A percentile compares a stretch with the other conserved stretches of the same genome.
phyloP scores from a whole-genome alignment of 2,113 vertebrate species.

The Plectropomus leopardus region DNA sequence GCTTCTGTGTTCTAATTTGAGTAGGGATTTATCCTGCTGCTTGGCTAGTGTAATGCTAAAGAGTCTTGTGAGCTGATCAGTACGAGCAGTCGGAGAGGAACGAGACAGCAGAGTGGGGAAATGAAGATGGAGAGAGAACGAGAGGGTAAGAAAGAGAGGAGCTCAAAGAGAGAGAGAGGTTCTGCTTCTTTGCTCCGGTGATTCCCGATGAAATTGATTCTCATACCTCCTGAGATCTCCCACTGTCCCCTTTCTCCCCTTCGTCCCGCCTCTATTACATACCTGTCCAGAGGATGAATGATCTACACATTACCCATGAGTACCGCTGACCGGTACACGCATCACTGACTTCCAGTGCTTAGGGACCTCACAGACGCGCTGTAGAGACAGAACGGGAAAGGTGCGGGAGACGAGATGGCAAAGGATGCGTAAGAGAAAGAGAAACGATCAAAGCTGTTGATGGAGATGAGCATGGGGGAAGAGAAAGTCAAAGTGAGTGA shows the following conservation, averaged over 20 bases:
- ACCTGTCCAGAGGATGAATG: constrained; percentile 79
- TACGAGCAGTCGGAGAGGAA: constrained; percentile 37
- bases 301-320: constrained; percentile 79
- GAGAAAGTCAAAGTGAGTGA: constrained; percentile 17
- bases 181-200: constrained; percentile 68
- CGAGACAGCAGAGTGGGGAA: constrained; percentile 41
- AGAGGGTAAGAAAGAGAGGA: constrained; percentile 11
- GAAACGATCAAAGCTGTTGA: constrained; percentile 36
- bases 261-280: constrained; percentile 71
- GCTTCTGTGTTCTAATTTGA: constrained; percentile 74
- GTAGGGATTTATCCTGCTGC: constrained; percentile 69
- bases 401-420: background rate
- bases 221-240: constrained; percentile 72
- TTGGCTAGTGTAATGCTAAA: constrained; percentile 49
- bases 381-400: constrained; percentile 15
- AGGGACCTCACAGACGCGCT: constrained; percentile 47
- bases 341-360: constrained; percentile 60
- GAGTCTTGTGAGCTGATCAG: constrained; percentile 58
- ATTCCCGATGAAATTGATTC: constrained; percentile 79
- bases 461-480: constrained; percentile 16
- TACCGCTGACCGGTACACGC: constrained; percentile 70
- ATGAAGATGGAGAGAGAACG: constrained; percentile 54
- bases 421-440: constrained; percentile 15
- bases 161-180: constrained; percentile 43
- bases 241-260: constrained; percentile 60